Percentiles rank a stretch among this genome's conserved stretches.
Evolutionary conservation across 2,888 invertebrate genomes (phyloP).

Genomic region (Coelogynopora nodosa): DNA sequence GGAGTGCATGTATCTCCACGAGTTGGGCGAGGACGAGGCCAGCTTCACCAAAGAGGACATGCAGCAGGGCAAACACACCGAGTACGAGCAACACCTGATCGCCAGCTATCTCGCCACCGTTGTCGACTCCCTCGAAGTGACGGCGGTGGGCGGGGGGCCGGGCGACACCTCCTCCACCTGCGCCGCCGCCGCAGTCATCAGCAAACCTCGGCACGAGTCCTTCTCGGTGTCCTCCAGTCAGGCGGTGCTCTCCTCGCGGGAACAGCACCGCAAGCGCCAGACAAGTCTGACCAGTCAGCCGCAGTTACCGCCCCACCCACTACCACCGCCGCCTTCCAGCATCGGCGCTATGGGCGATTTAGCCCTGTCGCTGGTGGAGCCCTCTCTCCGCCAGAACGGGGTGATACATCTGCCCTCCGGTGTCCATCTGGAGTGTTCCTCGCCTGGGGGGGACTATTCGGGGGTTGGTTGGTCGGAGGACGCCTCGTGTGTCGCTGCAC

Average conservation of each 20-base stretch:
- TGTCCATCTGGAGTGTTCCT: no score
- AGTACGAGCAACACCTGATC: slow-evolving; percentile 87
- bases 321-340: neutral
- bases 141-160: neutral
- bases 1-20: slow-evolving; percentile 99
- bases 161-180: neutral
- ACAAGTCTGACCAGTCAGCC: neutral
- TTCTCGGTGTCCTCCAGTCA: neutral
- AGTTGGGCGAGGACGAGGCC: slow-evolving; percentile 85
- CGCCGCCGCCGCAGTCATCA: neutral
- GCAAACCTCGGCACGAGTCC: slow-evolving; percentile 15
- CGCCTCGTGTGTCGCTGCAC: no score
- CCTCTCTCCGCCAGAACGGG: neutral
- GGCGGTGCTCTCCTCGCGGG: neutral
- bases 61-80: slow-evolving; percentile 96
- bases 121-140: neutral
- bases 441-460: no score
- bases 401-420: neutral
- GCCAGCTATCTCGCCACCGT: slow-evolving; percentile 64
- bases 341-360: neutral
- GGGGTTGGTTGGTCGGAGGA: neutral
- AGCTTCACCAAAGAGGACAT: slow-evolving; percentile 95
- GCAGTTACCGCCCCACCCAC: neutral
- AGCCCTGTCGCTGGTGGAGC: neutral
- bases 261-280: neutral